Conservation (phyloP, 2,888 invertebrate genomes). For the Apotomis betuletana region DNA sequence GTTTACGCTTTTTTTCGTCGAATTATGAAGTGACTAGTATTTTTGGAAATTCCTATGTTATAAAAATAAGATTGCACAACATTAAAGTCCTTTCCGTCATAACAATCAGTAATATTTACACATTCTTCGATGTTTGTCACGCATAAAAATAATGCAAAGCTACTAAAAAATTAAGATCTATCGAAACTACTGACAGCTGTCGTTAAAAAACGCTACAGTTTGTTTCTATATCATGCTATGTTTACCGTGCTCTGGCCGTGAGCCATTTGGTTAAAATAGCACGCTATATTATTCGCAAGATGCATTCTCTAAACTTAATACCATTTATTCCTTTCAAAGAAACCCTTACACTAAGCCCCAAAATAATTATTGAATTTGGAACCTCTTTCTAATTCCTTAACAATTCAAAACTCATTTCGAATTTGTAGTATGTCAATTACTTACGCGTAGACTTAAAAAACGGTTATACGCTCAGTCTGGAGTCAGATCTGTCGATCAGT, state of each 20-base stretch:
- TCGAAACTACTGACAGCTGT: slow-evolving; percentile 66
- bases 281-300: background rate
- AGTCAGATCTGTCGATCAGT: no score
- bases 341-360: no score
- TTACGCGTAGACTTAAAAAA: no score
- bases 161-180: slow-evolving; percentile 65
- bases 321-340: background rate
- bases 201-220: slow-evolving; percentile 59
- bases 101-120: slow-evolving; percentile 12
- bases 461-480: no score
- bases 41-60: no score
- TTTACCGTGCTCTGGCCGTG: background rate
- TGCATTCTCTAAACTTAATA: background rate
- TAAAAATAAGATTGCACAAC: background rate
- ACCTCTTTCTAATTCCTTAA: no score
- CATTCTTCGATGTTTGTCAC: slow-evolving; percentile 22
- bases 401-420: no score
- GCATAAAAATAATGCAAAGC: slow-evolving; percentile 62
- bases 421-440: no score
- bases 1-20: no score
- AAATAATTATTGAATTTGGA: no score
- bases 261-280: background rate
- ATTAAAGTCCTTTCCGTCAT: background rate
- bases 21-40: no score
- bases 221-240: slow-evolving; percentile 43